A percentile compares a stretch with the other conserved stretches of the same genome.
phyloP scores from a whole-genome alignment of 2,797 vertebrate genomes.

The Sebastes dallii region DNA sequence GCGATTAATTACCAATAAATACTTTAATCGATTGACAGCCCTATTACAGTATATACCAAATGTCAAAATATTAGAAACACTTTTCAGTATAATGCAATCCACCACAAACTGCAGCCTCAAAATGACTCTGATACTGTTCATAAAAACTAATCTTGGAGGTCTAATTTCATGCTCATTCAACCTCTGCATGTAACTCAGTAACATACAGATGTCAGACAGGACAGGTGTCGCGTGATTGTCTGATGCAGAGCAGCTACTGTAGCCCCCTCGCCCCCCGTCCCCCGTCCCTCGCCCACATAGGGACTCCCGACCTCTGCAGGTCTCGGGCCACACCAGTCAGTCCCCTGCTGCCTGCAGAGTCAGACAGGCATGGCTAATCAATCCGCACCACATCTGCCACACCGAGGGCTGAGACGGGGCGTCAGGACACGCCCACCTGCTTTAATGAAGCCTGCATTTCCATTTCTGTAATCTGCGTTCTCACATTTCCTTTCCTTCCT shows the following conservation, averaged over 20 bases:
- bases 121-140: neutral
- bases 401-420: neutral
- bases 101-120: neutral
- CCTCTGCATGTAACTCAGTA: neutral
- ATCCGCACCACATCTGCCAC: conserved; percentile 52
- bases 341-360: neutral
- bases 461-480: neutral
- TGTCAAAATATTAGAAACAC: too few relatives aligned
- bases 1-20: too few relatives aligned
- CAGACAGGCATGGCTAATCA: conserved; percentile 59
- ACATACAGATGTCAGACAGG: neutral
- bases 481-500: neutral
- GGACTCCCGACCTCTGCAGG: conserved; percentile 6
- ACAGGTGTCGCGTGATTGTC: neutral
- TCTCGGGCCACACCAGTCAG: conserved; percentile 41
- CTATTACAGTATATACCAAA: too few relatives aligned
- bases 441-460: neutral
- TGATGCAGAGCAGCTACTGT: neutral
- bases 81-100: neutral
- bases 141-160: neutral
- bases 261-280: neutral
- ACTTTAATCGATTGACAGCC: too few relatives aligned
- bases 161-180: too few relatives aligned
- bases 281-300: neutral
- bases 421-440: neutral